Conservation (phyloP, 2,888 invertebrate species). For the Aricia artaxerxes region DNA sequence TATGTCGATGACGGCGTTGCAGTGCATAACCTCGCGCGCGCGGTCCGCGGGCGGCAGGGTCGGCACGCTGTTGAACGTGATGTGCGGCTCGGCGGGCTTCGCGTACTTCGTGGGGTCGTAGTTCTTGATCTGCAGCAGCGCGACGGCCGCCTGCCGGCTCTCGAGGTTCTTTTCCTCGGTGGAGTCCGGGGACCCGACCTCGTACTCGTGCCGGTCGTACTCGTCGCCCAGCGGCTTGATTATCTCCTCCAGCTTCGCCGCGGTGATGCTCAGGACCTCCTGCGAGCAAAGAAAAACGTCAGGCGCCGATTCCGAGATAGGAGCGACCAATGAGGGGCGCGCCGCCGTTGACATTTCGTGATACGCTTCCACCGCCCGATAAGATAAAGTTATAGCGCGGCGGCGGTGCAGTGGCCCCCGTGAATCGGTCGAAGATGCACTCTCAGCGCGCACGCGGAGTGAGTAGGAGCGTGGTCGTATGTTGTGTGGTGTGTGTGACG, state of each 20-base stretch:
- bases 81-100: conserved; percentile 75
- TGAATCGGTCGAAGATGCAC: conserved; percentile 67
- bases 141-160: conserved; percentile 76
- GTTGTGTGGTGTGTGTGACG: conserved; percentile 40
- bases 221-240: conserved; percentile 73
- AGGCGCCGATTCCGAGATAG: conserved; percentile 60
- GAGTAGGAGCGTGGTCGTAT: conserved; percentile 50
- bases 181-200: conserved; percentile 74
- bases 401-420: conserved; percentile 64
- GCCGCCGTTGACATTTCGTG: conserved; percentile 55
- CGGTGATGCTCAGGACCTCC: conserved; percentile 81
- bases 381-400: conserved; percentile 69
- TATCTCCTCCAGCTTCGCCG: conserved; percentile 80
- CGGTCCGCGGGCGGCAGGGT: conserved; percentile 79
- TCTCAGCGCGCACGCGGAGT: conserved; percentile 56
- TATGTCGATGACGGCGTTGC: conserved; percentile 77
- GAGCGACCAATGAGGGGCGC: conserved; percentile 67
- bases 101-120: conserved; percentile 75
- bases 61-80: conserved; percentile 81
- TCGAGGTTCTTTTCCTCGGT: conserved; percentile 77
- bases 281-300: conserved; percentile 65
- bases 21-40: conserved; percentile 76
- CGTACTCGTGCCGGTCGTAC: conserved; percentile 69
- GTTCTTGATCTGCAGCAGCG: conserved; percentile 76
- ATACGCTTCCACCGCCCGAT: conserved; percentile 59